A percentile compares a stretch with the other conserved stretches of the same genome.
phyloP scores from a whole-genome alignment of 2,888 invertebrate species.

The Volucella inflata region DNA sequence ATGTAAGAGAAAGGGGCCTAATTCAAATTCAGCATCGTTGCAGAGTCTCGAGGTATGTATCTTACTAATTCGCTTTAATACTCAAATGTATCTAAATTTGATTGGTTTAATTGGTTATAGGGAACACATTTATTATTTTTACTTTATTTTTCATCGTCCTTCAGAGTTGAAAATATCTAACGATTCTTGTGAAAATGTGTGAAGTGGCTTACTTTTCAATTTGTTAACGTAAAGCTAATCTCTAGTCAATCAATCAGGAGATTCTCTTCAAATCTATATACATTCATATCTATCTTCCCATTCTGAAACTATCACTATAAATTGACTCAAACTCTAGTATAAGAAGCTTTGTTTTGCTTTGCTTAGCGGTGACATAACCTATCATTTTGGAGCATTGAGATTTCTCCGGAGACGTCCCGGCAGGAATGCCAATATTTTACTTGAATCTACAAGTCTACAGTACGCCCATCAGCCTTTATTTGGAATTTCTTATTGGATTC shows the following conservation, averaged over 20 bases:
- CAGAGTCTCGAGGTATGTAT: conserved; percentile 76
- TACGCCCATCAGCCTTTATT: no score
- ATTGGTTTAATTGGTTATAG: conserved; percentile 29
- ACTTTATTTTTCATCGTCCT: background rate
- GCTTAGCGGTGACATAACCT: no score
- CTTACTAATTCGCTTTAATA: conserved; percentile 30
- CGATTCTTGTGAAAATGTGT: conserved; percentile 17
- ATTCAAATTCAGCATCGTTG: conserved; percentile 74
- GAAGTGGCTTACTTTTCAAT: no score
- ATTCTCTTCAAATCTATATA: background rate
- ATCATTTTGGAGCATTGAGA: no score
- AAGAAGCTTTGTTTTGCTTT: no score
- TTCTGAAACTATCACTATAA: no score
- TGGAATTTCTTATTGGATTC: no score
- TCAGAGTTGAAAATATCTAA: background rate
- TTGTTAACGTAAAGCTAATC: background rate
- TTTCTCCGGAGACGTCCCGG: no score
- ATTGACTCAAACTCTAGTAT: no score
- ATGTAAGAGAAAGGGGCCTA: conserved; percentile 58
- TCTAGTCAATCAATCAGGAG: background rate
- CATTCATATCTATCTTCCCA: no score
- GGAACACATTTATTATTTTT: background rate
- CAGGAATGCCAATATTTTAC: no score
- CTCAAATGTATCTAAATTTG: conserved; percentile 13
- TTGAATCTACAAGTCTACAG: no score